Evolutionary conservation across 2,888 invertebrate genomes (phyloP).

Genomic region (Torymus tubicola): DNA sequence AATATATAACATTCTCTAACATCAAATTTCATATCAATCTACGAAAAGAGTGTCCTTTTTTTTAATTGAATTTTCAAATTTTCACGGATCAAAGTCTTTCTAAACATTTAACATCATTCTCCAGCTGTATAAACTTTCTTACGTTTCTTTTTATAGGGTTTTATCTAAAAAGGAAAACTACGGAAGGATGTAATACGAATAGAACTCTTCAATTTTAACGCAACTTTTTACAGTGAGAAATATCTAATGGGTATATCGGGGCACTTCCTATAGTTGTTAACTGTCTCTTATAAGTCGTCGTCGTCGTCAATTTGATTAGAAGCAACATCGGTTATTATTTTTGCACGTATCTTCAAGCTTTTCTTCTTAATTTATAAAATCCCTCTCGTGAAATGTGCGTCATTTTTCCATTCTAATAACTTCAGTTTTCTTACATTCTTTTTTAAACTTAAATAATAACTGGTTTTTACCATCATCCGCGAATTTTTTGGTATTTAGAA

Average conservation of each 20-base stretch:
- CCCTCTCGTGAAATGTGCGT: no score
- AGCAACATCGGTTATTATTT: background rate
- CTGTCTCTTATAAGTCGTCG: background rate
- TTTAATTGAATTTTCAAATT: background rate
- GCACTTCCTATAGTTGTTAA: background rate
- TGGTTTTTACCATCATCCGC: no score
- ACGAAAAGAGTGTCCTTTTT: constrained; percentile 2
- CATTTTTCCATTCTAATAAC: no score
- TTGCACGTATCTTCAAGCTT: background rate
- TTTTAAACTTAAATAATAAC: no score
- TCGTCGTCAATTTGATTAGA: background rate
- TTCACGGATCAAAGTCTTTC: constrained; percentile 7
- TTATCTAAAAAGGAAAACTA: background rate
- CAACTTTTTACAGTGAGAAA: constrained; percentile 13
- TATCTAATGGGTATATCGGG: background rate
- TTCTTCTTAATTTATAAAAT: background rate
- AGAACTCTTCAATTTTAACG: constrained; percentile 4
- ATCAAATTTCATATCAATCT: constrained; percentile 28
- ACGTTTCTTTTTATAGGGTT: background rate
- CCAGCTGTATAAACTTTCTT: constrained; percentile 18
- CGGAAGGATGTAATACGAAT: background rate
- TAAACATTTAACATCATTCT: constrained; percentile 27
- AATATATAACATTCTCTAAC: constrained; percentile 22
- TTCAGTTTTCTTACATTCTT: no score
- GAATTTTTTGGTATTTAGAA: no score